Evolutionary conservation across 2,888 invertebrate genomes (phyloP).

Genomic region (Torymus auratus): DNA sequence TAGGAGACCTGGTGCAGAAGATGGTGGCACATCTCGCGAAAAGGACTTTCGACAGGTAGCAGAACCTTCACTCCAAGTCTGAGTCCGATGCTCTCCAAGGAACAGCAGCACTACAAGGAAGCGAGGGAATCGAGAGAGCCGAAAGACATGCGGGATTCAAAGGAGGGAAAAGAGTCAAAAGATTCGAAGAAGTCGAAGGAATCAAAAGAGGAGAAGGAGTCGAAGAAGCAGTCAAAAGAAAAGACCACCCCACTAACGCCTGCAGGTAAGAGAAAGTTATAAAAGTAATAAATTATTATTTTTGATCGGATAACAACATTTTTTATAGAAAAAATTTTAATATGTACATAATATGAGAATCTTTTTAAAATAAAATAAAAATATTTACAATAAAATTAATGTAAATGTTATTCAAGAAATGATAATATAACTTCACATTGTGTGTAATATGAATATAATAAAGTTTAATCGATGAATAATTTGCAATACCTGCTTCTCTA

Average conservation of each 20-base stretch:
- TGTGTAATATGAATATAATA: no score
- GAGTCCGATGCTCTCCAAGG: conserved; percentile 68
- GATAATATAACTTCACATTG: no score
- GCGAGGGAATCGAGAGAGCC: conserved; percentile 45
- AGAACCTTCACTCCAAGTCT: conserved; percentile 68
- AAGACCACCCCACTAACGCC: conserved; percentile 27
- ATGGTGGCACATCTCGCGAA: conserved; percentile 77
- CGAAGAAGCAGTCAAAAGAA: conserved; percentile 53
- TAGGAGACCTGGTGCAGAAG: conserved; percentile 83
- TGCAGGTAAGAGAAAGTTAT: conserved; percentile 52
- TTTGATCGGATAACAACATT: no score
- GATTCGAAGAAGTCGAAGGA: conserved; percentile 36
- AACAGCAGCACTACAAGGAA: conserved; percentile 62
- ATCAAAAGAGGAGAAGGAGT: conserved; percentile 36
- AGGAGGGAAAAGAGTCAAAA: conserved; percentile 34
- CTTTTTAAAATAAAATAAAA: neutral
- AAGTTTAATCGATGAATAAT: no score
- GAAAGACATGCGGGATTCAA: conserved; percentile 48
- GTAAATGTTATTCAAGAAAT: neutral
- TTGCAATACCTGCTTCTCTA: no score
- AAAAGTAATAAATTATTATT: neutral
- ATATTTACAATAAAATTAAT: neutral
- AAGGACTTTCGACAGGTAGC: conserved; percentile 67
- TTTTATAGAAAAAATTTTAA: no score
- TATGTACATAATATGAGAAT: neutral